These are phyloP conservation scores for Eriocheir sinensis DNA, from an alignment of 1,140 invertebrate genomes.

Conservation along the genomic window DNA sequence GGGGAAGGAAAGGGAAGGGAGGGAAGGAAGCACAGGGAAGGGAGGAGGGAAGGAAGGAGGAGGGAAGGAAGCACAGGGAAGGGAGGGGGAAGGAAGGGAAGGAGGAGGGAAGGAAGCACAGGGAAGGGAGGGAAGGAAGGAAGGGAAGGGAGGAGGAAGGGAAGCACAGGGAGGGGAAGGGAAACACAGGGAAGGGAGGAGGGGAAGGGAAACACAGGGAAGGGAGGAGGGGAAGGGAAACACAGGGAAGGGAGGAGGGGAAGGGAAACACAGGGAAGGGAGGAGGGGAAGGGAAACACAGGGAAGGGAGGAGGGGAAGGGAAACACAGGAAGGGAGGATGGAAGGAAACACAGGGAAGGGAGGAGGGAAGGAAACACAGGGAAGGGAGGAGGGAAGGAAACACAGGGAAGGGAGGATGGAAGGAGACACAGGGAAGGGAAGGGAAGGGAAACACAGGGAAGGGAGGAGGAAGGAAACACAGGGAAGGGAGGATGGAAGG, in stretches of 20 bases:
- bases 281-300: background rate
- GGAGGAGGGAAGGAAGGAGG: constrained; percentile 20
- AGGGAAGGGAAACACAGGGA: background rate
- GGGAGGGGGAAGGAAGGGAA: background rate
- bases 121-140: too few relatives aligned
- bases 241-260: too few relatives aligned
- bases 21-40: background rate
- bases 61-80: background rate
- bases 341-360: background rate
- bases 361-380: constrained; percentile 22
- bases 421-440: background rate
- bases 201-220: constrained; percentile 6
- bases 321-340: background rate
- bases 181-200: background rate
- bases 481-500: background rate
- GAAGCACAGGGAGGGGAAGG: background rate
- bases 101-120: background rate
- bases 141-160: background rate
- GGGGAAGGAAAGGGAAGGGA: too few relatives aligned
- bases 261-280: background rate
- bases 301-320: background rate
- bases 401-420: constrained; percentile 23
- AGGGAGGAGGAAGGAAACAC: background rate
- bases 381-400: too few relatives aligned
- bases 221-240: too few relatives aligned